Conservation (phyloP, 2,113 vertebrate genomes). For the Cyprinodon tularosa region DNA sequence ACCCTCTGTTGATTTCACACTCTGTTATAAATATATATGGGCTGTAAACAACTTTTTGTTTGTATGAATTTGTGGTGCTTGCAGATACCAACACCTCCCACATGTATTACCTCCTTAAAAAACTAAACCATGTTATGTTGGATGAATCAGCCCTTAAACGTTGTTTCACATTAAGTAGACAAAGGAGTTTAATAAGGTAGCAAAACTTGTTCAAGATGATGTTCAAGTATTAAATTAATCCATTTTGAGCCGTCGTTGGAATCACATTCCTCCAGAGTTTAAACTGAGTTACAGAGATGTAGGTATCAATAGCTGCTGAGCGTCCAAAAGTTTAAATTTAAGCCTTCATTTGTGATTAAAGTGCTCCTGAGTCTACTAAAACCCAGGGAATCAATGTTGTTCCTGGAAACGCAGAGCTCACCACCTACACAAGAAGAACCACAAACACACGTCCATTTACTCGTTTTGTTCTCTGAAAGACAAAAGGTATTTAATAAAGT, state of each 20-base stretch:
- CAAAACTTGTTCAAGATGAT: not conserved
- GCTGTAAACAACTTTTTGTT: constrained; percentile 16
- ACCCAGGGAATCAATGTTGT: constrained; percentile 30
- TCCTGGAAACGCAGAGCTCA: constrained; percentile 32
- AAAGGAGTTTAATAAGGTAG: not conserved
- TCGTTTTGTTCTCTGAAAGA: constrained; percentile 1
- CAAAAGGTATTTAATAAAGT: constrained; percentile 14
- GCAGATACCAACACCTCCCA: constrained; percentile 13
- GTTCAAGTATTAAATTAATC: not conserved
- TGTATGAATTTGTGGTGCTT: constrained; percentile 17
- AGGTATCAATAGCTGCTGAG: constrained; percentile 1
- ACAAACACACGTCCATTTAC: constrained; percentile 3
- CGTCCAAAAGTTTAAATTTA: not conserved
- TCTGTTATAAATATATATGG: constrained; percentile 23
- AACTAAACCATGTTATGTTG: not conserved
- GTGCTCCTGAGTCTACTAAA: constrained; percentile 6
- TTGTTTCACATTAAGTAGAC: not conserved
- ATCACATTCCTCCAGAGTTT: not conserved
- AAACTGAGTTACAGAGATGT: not conserved
- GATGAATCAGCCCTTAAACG: constrained; percentile 1
- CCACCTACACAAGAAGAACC: not conserved
- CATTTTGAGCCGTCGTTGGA: not conserved
- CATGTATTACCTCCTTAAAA: constrained; percentile 13
- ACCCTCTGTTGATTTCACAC: not conserved
- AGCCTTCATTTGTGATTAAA: constrained; percentile 25